Evolutionary conservation across 2,888 invertebrate genomes (phyloP), one percentile per base, ranked within the genome.

Genomic region (Anthoptus insignis): DNA sequence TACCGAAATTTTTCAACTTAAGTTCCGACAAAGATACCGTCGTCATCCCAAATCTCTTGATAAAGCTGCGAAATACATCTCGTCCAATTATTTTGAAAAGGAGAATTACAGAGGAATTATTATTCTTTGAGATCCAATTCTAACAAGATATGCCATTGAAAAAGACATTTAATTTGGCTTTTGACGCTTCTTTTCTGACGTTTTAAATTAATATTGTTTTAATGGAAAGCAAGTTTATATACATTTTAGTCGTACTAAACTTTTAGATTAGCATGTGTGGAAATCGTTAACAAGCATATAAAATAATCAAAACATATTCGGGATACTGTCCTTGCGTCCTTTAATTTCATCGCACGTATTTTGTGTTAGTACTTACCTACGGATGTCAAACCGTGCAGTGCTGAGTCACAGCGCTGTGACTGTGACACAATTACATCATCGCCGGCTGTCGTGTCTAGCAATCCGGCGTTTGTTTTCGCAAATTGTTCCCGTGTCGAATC

Each of bases 341-440:
- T 19, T 53, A n/a, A 53, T 53, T 53, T 32, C 14, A 53, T 53
- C 53, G 42, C 32, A n/a, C 53, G 27, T 52, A 45, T 22, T 45
- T 45, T 6, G 45, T 45, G 22, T 45, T 45, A 45, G 45, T 6
- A 45, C 19, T 3, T 42, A 57, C 54, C 54, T 60, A 49, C 66
- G 70, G 71, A 68, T 63, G 65, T 70, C 32, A 63, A 34, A 49
- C 59, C 52, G 60, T 52, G 60, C 42, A 32, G 13, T 45, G 60
- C 50, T 69, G 71, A 73, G 52, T 71, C 73, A 71, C 56, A 59
- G 60, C 34, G 27, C 66, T 61, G 52, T 69, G 58, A 49, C 66
- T 61, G 52, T 69, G 58, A 49, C 69, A 64, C 65, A 52, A 54
- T 71, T 72, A 73, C 75, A 66, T 76, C 69, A 73, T 60, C 73